Percentiles rank a stretch among this genome's conserved stretches.
Conservation (phyloP, 2,888 invertebrate genomes). For the Sphinx pinastri region DNA sequence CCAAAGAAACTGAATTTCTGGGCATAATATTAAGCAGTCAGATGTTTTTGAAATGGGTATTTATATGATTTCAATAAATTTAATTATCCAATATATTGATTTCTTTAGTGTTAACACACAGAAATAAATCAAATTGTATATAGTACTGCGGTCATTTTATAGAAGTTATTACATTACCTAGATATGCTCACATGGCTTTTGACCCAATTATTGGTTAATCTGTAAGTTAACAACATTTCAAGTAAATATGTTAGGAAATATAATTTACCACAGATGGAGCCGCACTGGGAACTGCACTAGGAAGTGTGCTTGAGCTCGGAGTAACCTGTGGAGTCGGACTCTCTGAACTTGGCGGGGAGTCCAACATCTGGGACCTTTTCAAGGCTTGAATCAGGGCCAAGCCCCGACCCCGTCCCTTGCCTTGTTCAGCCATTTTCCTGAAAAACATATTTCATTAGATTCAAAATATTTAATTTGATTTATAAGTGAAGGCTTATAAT, state of each 20-base stretch:
- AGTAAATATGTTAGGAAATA: neutral
- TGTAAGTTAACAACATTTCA: neutral
- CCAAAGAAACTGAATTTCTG: too few species aligned
- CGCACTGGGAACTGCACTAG: slow-evolving; percentile 55
- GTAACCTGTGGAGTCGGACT: slow-evolving; percentile 52
- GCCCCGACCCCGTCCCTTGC: slow-evolving; percentile 71
- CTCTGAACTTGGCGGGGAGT: slow-evolving; percentile 50
- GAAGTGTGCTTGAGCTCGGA: slow-evolving; percentile 47
- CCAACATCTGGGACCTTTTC: slow-evolving; percentile 58
- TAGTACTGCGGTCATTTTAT: too few species aligned
- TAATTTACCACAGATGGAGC: slow-evolving; percentile 29
- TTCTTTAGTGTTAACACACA: neutral
- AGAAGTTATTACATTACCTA: too few species aligned
- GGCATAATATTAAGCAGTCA: too few species aligned
- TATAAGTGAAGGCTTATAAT: too few species aligned
- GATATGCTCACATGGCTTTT: too few species aligned
- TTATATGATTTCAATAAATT: too few species aligned
- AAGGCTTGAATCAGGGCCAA: slow-evolving; percentile 66
- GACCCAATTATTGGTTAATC: too few species aligned
- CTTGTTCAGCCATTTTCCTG: slow-evolving; percentile 60
- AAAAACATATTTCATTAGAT: slow-evolving; percentile 3
- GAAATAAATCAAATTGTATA: too few species aligned
- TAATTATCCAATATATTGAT: too few species aligned
- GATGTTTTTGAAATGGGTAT: too few species aligned
- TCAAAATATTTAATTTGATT: neutral